Conservation (phyloP, 2,888 invertebrate species). For the Magallana nippona region DNA sequence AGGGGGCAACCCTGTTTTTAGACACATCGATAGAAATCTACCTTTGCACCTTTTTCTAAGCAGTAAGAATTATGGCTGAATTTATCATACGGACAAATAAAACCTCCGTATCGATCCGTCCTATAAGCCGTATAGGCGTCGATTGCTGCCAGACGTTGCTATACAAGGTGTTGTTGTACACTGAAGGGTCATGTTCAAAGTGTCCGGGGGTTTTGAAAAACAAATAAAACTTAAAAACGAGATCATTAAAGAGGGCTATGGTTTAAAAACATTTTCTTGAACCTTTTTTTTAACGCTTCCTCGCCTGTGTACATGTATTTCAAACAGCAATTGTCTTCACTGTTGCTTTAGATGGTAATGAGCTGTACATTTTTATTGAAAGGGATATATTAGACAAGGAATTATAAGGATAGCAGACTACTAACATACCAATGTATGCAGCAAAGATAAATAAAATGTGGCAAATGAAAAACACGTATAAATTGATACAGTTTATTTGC, state of each 20-base stretch:
- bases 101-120: neutral
- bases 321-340: no score
- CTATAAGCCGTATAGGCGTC: constrained; percentile 14
- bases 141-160: neutral
- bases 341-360: no score
- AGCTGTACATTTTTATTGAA: no score
- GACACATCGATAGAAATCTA: constrained; percentile 12
- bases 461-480: no score
- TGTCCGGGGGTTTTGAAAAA: constrained; percentile 14
- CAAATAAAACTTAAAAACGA: constrained; percentile 31
- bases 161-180: neutral
- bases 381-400: no score
- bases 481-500: no score
- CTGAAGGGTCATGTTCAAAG: constrained; percentile 19
- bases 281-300: neutral
- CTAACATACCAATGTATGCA: no score
- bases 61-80: constrained; percentile 27
- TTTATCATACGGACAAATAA: constrained; percentile 25
- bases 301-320: no score
- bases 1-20: neutral
- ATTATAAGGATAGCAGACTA: no score
- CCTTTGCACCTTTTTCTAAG: constrained; percentile 4
- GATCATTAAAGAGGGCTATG: constrained; percentile 15
- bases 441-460: no score
- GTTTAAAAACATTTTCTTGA: constrained; percentile 33